Evolutionary conservation across 2,888 invertebrate species (phyloP), one percentile per base, ranked within the genome.

Genomic region (Ischnura elegans): DNA sequence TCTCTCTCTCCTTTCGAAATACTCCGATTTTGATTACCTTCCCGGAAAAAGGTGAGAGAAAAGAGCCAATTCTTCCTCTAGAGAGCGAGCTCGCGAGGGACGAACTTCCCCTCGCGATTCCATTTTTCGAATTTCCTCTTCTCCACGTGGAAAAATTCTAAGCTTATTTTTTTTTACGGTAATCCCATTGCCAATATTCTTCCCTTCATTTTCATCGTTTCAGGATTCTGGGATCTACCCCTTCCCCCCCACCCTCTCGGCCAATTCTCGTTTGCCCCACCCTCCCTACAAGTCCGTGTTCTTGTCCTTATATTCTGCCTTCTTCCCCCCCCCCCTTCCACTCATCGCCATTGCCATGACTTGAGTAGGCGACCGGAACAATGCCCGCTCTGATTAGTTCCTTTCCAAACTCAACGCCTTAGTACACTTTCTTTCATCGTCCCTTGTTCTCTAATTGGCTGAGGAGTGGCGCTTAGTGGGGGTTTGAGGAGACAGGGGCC

Each of bases 151-250:
- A 76, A 76, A 76, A 76, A 76, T 76, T 76, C 76, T 36, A 36
- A 16, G 42, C 5, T 51, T 55, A n/a, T 90, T 25, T 43, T 55
- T 55, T 19, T 51, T 51, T 51, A 6, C 51, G 51, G 87, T 42
- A 87, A 87, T 51, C 87, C 87, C 87, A 47, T 87, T 51, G 29
- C 87, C 51, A 76, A 76, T 76, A 45, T 86, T 86, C 86, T 45
- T 45, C 86, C 45, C 86, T 86, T 86, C 45, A 86, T 86, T 45
- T 86, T 86, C 86, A n/a, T 86, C 86, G 45, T 46, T 86, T 46
- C 45, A 43, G 25, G 25, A 43, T 45, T 43, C 21, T 43, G 21
- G 0, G n/a, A 21, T 46, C 2, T 86, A 2, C 45, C 3, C 86
- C 45, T 21, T 55, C 87, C 55, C 51, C 16, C 21, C 45, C 36